These are phyloP conservation scores for Melolontha melolontha DNA, from an alignment of 2,888 invertebrate genomes.

Conservation along the genomic window DNA sequence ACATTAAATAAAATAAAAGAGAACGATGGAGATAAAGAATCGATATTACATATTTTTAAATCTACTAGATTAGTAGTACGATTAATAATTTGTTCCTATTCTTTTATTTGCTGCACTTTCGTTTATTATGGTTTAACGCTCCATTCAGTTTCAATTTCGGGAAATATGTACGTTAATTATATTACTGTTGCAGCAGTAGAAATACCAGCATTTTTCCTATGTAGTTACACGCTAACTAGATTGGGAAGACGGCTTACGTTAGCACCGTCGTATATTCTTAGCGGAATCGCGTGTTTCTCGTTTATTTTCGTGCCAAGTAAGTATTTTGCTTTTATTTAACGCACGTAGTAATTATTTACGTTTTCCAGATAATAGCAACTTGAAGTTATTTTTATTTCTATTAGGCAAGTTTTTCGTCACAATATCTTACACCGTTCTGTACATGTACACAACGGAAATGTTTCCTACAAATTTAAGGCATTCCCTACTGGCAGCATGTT, in stretches of 20 bases:
- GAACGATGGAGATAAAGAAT: conserved; percentile 47
- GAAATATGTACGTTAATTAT: conserved; percentile 81
- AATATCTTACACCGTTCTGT: conserved; percentile 75
- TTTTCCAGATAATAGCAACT: conserved; percentile 32
- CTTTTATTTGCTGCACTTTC: conserved; percentile 81
- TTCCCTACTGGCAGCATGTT: conserved; percentile 75
- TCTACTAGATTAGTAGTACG: conserved; percentile 69
- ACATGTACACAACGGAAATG: conserved; percentile 78
- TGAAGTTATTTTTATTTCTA: conserved; percentile 63
- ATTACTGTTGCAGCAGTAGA: conserved; percentile 75
- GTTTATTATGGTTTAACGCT: conserved; percentile 84
- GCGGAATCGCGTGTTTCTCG: conserved; percentile 70
- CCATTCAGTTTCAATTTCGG: conserved; percentile 79
- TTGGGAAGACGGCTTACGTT: conserved; percentile 74
- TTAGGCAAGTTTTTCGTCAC: conserved; percentile 76
- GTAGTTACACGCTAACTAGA: conserved; percentile 72
- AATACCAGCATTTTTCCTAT: conserved; percentile 77
- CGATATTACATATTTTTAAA: conserved; percentile 65
- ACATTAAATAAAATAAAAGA: conserved; percentile 39
- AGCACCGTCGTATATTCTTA: conserved; percentile 71
- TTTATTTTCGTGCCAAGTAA: conserved; percentile 68
- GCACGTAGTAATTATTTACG: neutral
- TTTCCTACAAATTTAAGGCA: conserved; percentile 77
- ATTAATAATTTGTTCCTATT: conserved; percentile 75
- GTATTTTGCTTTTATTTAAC: neutral